Percentiles rank a stretch among this genome's conserved stretches.
Evolutionary conservation across 53 echinoderm and acorn worm species (phyloP).

Genomic region (Holothuria leucospilota): DNA sequence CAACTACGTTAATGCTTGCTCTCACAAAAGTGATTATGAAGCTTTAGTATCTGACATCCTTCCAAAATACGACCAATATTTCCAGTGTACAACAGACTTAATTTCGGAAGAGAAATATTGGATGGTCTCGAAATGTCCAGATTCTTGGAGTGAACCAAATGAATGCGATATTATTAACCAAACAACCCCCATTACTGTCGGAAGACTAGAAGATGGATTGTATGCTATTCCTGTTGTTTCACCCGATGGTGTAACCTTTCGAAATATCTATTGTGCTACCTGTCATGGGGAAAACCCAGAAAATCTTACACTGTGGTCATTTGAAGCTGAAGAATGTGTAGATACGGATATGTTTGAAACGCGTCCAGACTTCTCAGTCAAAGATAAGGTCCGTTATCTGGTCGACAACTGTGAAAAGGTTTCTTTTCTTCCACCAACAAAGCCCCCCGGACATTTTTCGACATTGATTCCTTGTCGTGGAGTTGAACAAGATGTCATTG

Average conservation of each 20-base stretch:
- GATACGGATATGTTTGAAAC: background rate
- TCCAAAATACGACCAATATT: background rate
- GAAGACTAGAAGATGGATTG: slow-evolving; percentile 27
- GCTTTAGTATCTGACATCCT: background rate
- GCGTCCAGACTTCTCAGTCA: no score
- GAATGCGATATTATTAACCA: slow-evolving; percentile 9
- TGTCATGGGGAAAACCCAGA: slow-evolving; percentile 22
- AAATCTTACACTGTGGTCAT: background rate
- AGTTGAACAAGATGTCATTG: background rate
- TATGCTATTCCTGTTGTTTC: slow-evolving; percentile 22
- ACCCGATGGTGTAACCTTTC: slow-evolving; percentile 4
- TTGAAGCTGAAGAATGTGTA: background rate
- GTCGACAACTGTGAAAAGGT: background rate
- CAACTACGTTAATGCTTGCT: background rate
- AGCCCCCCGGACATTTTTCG: background rate
- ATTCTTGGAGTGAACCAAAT: background rate
- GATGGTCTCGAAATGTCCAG: slow-evolving; percentile 38
- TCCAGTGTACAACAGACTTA: slow-evolving; percentile 13
- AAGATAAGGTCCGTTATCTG: background rate
- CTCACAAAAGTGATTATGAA: background rate
- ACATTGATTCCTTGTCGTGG: slow-evolving; percentile 10
- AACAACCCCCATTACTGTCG: background rate
- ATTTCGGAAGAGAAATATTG: slow-evolving; percentile 21
- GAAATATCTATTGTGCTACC: slow-evolving; percentile 24
- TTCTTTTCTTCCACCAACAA: slow-evolving; percentile 13